A percentile compares a stretch with the other conserved stretches of the same genome.
Conservation (phyloP, 1,140 invertebrate genomes). For the Brachionus angularis region DNA sequence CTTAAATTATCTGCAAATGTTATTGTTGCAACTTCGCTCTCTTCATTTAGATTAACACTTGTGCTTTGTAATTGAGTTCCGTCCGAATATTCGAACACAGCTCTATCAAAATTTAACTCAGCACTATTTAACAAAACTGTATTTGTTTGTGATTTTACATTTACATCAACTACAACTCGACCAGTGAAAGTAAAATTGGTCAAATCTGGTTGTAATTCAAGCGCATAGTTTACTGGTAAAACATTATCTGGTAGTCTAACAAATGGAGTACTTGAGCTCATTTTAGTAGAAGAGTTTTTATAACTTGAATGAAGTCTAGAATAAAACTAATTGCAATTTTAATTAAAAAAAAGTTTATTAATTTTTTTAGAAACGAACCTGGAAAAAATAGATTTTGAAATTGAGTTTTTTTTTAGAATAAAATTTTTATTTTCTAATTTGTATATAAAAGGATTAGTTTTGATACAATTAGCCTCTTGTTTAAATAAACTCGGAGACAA, state of each 20-base stretch:
- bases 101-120: conserved; percentile 2
- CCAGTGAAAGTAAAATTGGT: conserved; percentile 27
- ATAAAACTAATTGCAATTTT: not conserved
- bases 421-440: too few relatives aligned
- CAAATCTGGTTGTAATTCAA: conserved; percentile 25
- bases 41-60: conserved; percentile 6
- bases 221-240: conserved; percentile 12
- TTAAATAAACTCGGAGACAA: too few relatives aligned
- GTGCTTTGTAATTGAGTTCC: conserved; percentile 13
- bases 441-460: too few relatives aligned
- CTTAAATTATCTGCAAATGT: conserved; percentile 1
- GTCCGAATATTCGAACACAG: conserved; percentile 4
- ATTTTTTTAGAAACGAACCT: not conserved
- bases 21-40: conserved; percentile 5
- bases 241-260: conserved; percentile 30
- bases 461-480: too few relatives aligned
- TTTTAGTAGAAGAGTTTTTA: conserved; percentile 25
- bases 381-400: not conserved
- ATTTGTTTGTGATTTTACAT: conserved; percentile 37
- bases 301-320: not conserved
- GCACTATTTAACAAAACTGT: conserved; percentile 38
- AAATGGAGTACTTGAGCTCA: conserved; percentile 24
- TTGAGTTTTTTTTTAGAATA: too few relatives aligned
- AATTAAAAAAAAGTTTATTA: not conserved
- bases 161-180: conserved; percentile 20